Conservation (phyloP, 2,888 invertebrate species). For the Amphipoea oculea region DNA sequence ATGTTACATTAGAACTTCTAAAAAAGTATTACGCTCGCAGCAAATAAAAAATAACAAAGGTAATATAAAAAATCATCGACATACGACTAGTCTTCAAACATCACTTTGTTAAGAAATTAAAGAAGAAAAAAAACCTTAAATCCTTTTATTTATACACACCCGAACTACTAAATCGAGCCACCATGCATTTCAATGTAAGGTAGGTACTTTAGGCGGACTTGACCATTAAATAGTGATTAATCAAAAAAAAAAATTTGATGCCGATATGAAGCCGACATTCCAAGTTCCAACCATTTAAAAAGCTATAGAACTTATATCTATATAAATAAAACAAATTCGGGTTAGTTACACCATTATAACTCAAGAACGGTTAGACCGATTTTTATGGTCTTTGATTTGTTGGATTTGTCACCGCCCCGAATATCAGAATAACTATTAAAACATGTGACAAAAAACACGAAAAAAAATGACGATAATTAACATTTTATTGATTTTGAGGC, state of each 20-base stretch:
- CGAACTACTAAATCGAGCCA: not conserved
- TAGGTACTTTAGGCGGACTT: not conserved
- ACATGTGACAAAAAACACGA: too few species aligned
- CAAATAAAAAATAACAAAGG: slow-evolving; percentile 38
- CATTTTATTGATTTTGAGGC: too few species aligned
- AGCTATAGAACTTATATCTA: not conserved
- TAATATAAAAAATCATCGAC: slow-evolving; percentile 47
- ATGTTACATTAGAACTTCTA: slow-evolving; percentile 41
- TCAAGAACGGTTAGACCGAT: too few species aligned
- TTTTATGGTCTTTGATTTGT: too few species aligned
- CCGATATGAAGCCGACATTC: not conserved
- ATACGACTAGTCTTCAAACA: slow-evolving; percentile 55
- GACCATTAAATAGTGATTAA: not conserved
- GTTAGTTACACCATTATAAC: too few species aligned
- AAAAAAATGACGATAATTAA: too few species aligned
- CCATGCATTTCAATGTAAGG: not conserved
- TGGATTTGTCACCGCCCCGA: too few species aligned
- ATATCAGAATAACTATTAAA: too few species aligned
- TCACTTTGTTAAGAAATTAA: slow-evolving; percentile 38
- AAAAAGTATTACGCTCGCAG: slow-evolving; percentile 12
- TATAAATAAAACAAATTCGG: too few species aligned
- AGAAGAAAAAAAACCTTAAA: slow-evolving; percentile 32
- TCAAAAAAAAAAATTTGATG: not conserved
- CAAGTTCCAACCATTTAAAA: not conserved
- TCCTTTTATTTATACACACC: not conserved